Evolutionary conservation across 2,888 invertebrate species (phyloP).

Genomic region (Endotricha flammealis): DNA sequence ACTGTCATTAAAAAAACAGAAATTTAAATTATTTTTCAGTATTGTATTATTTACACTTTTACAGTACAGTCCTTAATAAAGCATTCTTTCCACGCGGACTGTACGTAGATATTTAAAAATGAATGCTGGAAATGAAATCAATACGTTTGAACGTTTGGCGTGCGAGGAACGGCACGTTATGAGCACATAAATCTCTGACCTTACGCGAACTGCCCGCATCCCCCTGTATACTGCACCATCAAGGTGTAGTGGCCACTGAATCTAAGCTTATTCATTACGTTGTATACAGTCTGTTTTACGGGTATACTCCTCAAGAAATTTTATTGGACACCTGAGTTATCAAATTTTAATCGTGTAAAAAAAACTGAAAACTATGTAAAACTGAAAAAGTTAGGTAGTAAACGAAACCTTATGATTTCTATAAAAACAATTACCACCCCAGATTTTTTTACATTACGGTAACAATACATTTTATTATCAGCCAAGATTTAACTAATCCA

Average conservation of each 20-base stretch:
- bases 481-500: too few species aligned
- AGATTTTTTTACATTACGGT: too few species aligned
- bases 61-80: too few species aligned
- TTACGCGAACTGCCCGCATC: slow-evolving; percentile 43
- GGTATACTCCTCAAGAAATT: slow-evolving; percentile 12
- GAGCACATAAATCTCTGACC: slow-evolving; percentile 69
- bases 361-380: too few species aligned
- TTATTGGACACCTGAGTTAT: not conserved
- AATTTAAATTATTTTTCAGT: too few species aligned
- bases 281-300: slow-evolving; percentile 29
- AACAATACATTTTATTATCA: too few species aligned
- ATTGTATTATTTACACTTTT: too few species aligned
- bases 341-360: not conserved
- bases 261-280: slow-evolving; percentile 54
- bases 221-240: slow-evolving; percentile 49
- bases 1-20: too few species aligned
- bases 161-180: slow-evolving; percentile 62
- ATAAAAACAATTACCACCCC: too few species aligned
- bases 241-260: slow-evolving; percentile 44
- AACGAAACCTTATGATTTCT: too few species aligned
- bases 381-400: too few species aligned
- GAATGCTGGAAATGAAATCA: slow-evolving; percentile 64
- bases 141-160: slow-evolving; percentile 60
- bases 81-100: slow-evolving; percentile 18
- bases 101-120: slow-evolving; percentile 55